These are phyloP conservation scores for Orchestia grillus DNA, from an alignment of 1,140 invertebrate genomes.

Conservation along the genomic window DNA sequence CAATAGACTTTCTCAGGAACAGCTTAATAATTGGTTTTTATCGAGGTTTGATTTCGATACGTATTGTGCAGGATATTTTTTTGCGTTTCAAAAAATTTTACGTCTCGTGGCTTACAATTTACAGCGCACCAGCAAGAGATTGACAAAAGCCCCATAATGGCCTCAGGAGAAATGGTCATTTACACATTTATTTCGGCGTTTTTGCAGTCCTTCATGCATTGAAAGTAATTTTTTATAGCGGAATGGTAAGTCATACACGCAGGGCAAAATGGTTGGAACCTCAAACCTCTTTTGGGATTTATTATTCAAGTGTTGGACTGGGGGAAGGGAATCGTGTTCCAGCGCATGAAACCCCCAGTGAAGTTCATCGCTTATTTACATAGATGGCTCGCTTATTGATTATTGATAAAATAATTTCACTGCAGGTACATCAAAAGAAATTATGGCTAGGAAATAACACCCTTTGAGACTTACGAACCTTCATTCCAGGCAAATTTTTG, in stretches of 20 bases:
- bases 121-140: background rate
- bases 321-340: background rate
- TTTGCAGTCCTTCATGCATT: background rate
- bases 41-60: background rate
- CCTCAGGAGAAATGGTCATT: background rate
- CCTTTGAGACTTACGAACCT: background rate
- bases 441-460: background rate
- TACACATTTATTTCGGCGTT: background rate
- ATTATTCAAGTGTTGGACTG: background rate
- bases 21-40: background rate
- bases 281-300: background rate
- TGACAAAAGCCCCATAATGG: background rate
- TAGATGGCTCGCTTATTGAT: background rate
- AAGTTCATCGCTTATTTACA: background rate
- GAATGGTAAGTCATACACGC: background rate
- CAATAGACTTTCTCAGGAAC: background rate
- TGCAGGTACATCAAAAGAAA: background rate
- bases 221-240: background rate
- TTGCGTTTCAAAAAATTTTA: background rate
- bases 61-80: background rate
- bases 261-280: background rate
- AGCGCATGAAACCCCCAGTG: background rate
- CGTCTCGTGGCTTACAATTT: background rate
- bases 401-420: background rate
- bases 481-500: background rate